phyloP scores from a whole-genome alignment of 1,140 invertebrate genomes.

The Caerostris extrusa region DNA sequence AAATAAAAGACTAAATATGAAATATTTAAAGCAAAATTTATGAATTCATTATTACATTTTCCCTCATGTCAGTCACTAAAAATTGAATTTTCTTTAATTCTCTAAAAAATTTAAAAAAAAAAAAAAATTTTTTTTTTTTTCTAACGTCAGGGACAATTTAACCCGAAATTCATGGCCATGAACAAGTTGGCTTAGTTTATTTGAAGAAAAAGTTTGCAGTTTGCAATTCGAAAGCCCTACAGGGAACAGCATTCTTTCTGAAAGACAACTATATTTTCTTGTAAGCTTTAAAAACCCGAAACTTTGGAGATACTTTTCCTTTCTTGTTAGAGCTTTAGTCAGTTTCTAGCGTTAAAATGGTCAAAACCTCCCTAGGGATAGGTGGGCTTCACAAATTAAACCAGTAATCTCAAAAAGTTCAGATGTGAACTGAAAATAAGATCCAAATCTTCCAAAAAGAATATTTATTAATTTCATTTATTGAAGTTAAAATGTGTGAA shows the following conservation, averaged over 20 bases:
- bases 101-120: too few relatives aligned
- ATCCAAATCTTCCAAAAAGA: background rate
- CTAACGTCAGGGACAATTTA: background rate
- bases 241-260: conserved; percentile 4
- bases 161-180: background rate
- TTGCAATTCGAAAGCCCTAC: conserved; percentile 12
- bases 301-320: background rate
- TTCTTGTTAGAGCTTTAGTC: background rate
- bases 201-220: background rate
- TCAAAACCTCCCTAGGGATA: background rate
- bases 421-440: background rate
- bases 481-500: too few relatives aligned
- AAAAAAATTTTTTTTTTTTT: background rate
- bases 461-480: too few relatives aligned
- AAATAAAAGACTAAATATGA: too few relatives aligned
- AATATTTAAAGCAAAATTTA: too few relatives aligned
- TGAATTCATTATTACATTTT: too few relatives aligned
- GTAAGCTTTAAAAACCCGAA: conserved; percentile 15
- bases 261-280: conserved; percentile 14
- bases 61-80: too few relatives aligned
- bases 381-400: background rate
- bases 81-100: too few relatives aligned
- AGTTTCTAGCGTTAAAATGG: background rate
- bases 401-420: background rate
- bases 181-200: background rate